phyloP scores from a whole-genome alignment of 2,797 vertebrate genomes.

The Lithobates pipiens region DNA sequence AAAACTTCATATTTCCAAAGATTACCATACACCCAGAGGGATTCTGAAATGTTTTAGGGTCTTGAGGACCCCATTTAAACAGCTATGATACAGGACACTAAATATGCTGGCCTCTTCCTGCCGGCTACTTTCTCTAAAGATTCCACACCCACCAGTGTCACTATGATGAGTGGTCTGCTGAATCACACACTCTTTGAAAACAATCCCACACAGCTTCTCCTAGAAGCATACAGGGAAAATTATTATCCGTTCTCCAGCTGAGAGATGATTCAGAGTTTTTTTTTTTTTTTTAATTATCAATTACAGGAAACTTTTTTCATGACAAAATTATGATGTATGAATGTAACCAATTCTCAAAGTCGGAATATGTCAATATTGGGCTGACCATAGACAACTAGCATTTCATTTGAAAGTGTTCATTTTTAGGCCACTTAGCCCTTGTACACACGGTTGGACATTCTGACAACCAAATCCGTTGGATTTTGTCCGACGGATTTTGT shows the following conservation, averaged over 20 bases:
- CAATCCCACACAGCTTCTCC: slow-evolving; percentile 4
- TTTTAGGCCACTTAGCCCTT: no score
- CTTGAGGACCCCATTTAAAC: not conserved
- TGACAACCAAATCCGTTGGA: no score
- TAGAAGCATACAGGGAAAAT: not conserved
- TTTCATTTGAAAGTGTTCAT: no score
- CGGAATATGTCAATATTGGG: no score
- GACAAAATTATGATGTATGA: no score
- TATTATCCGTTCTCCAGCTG: not conserved
- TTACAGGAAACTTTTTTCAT: no score
- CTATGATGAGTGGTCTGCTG: not conserved
- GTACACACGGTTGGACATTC: no score
- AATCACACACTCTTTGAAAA: slow-evolving; percentile 14
- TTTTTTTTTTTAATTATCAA: no score
- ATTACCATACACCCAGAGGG: not conserved
- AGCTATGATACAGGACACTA: not conserved
- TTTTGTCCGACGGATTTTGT: no score
- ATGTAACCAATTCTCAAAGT: no score
- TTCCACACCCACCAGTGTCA: slow-evolving; percentile 41
- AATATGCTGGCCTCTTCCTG: not conserved
- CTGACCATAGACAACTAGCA: no score
- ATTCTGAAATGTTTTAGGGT: slow-evolving; percentile 5
- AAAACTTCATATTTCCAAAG: slow-evolving; percentile 14
- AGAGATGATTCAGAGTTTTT: no score
- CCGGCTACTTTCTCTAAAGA: slow-evolving; percentile 28